phyloP scores from a whole-genome alignment of 1,140 invertebrate genomes.

The Phthorimaea operculella region DNA sequence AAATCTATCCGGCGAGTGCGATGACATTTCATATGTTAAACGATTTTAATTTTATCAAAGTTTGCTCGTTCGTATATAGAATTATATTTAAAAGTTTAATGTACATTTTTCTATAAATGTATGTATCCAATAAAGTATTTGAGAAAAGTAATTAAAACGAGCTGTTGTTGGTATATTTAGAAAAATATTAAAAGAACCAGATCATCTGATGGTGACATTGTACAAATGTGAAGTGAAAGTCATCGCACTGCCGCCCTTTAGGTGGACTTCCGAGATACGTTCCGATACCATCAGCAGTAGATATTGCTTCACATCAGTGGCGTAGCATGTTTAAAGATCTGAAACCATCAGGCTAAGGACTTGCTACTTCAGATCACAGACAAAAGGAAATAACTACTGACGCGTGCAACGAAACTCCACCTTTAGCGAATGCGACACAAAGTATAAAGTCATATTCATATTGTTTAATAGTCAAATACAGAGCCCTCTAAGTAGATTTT shows the following conservation, averaged over 20 bases:
- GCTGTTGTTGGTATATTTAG: conserved; percentile 68
- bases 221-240: conserved; percentile 62
- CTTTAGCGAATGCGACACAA: conserved; percentile 40
- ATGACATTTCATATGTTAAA: conserved; percentile 62
- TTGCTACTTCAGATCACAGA: too few relatives aligned
- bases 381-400: too few relatives aligned
- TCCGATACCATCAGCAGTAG: too few relatives aligned
- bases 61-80: conserved; percentile 67
- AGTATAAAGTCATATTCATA: conserved; percentile 55
- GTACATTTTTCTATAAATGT: conserved; percentile 57
- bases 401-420: too few relatives aligned
- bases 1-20: conserved; percentile 31
- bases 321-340: too few relatives aligned
- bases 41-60: conserved; percentile 68
- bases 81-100: conserved; percentile 66
- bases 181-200: conserved; percentile 64
- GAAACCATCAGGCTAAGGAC: too few relatives aligned
- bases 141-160: conserved; percentile 52
- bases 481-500: conserved; percentile 55
- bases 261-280: too few relatives aligned
- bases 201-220: conserved; percentile 67
- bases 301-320: too few relatives aligned
- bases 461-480: conserved; percentile 65
- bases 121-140: conserved; percentile 57
- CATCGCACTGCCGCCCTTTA: conserved; percentile 34